Conservation (phyloP, 1,140 invertebrate species). For the Eumeta japonica region DNA sequence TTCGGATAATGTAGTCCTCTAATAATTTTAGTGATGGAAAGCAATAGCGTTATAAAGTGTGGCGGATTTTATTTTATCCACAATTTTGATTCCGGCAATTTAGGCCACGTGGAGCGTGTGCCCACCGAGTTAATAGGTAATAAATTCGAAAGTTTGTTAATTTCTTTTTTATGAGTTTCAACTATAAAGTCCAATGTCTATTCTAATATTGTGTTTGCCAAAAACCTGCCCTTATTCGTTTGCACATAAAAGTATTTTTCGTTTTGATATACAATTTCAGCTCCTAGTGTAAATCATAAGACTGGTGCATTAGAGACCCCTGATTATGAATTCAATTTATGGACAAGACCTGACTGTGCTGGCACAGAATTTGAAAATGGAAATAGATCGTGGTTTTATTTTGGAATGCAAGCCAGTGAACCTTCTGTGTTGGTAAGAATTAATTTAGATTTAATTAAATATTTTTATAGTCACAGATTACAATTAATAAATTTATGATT, state of each 20-base stretch:
- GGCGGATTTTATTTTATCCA: conserved; percentile 72
- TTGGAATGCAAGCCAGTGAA: conserved; percentile 69
- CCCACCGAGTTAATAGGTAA: conserved; percentile 46
- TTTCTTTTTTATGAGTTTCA: conserved; percentile 3
- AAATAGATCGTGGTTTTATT: conserved; percentile 93
- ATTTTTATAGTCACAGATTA: not conserved
- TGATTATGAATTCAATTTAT: conserved; percentile 85
- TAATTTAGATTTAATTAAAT: conserved; percentile 1
- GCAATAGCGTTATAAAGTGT: conserved; percentile 55
- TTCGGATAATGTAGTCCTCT: conserved; percentile 48
- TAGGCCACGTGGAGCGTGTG: conserved; percentile 73
- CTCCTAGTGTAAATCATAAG: conserved; percentile 31
- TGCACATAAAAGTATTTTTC: not conserved
- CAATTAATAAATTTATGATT: not conserved
- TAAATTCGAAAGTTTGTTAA: conserved; percentile 20
- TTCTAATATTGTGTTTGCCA: conserved; percentile 4
- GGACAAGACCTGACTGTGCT: conserved; percentile 86
- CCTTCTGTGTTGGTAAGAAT: conserved; percentile 30
- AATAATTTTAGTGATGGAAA: conserved; percentile 39
- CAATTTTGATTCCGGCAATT: conserved; percentile 87
- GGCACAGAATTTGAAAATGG: conserved; percentile 88
- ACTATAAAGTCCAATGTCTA: conserved; percentile 11
- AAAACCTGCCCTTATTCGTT: too few relatives aligned
- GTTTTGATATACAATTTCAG: conserved; percentile 18
- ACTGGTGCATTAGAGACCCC: conserved; percentile 39